Evolutionary conservation across 2,888 invertebrate species (phyloP).

Genomic region (Anoncus sp.): DNA sequence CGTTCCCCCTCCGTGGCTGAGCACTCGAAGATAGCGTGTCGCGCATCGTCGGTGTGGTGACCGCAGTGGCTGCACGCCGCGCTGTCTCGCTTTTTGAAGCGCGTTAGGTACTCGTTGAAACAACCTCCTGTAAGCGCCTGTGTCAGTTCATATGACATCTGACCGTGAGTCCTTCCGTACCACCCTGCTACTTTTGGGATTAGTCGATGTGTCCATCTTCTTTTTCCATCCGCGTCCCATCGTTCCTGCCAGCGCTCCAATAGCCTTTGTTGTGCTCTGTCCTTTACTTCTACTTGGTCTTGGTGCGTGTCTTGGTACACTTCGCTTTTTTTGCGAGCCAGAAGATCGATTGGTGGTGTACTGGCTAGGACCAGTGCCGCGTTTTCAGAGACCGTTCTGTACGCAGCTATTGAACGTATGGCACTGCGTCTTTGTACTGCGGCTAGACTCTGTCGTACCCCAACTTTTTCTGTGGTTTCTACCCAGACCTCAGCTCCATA

Average conservation of each 20-base stretch:
- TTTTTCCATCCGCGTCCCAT: not conserved
- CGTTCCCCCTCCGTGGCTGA: not conserved
- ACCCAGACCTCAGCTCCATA: conserved; percentile 57
- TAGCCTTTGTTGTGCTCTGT: not conserved
- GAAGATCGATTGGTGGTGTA: conserved; percentile 9
- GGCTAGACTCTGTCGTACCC: not conserved
- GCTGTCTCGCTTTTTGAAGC: not conserved
- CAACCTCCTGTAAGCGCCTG: conserved; percentile 7
- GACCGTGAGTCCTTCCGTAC: not conserved
- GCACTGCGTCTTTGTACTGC: conserved; percentile 6
- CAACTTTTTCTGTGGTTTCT: not conserved
- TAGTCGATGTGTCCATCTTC: conserved; percentile 11
- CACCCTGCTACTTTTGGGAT: conserved; percentile 9
- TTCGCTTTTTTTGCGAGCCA: not conserved
- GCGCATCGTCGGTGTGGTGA: not conserved
- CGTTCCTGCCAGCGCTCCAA: not conserved
- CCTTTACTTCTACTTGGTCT: not conserved
- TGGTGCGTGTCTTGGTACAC: not conserved
- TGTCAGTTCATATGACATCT: not conserved
- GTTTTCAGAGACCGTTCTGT: not conserved
- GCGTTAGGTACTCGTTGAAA: not conserved
- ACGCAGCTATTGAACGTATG: not conserved
- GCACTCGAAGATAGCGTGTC: conserved; percentile 1
- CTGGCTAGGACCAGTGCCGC: conserved; percentile 7
- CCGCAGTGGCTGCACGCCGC: not conserved